Base-by-base conservation (phyloP, 2,888 invertebrate species). In the Pterobdella sp. region DNA sequence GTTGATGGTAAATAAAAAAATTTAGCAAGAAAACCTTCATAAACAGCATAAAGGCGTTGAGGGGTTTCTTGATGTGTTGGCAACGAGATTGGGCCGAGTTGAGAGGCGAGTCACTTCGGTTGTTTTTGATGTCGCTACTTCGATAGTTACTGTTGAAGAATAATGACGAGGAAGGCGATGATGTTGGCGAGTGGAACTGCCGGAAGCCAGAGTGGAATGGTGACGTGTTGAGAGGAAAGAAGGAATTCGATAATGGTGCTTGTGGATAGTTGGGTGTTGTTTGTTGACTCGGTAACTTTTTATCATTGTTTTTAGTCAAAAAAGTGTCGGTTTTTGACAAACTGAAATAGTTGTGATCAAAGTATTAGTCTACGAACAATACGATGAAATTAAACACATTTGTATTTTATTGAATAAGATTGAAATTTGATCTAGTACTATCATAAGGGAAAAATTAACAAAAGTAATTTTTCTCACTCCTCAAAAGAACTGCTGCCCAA, bases 11-110 rank as follows among this genome's bases (percentile, higher is more conserved):
- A n/a, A n/a, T n/a, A n/a, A n/a, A n/a, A n/a, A n/a, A n/a, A n/a
- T n/a, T n/a, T n/a, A n/a, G n/a, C n/a, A n/a, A n/a, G n/a, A n/a
- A 26, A 18, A 98, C 97, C 86, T 98, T 98, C 98, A 99, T 98
- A 86, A 96, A 98, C 80, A 98, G 88, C 98, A 99, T 99, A 88
- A 99, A 98, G 81, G 98, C 97, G 86, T 99, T 99, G 78, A 98
- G 88, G 77, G 98, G 98, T 87, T 98, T 98, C 88, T 97, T 97
- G 86, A 97, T 94, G 86, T 97, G 95, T 63, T 80, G 80, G 77
- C 79, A 80, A 77, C 82, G 82, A 29, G 60, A 63, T n/a, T n/a
- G n/a, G 22, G 42, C 22, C 31, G 70, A 26, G 60, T 56, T 56
- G 7, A 3, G 26, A 14, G 56, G 56, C 18, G 70, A 70, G n/a